A percentile compares a stretch with the other conserved stretches of the same genome.
Evolutionary conservation across 2,113 vertebrate species (phyloP).

Genomic region (Passer domesticus): DNA sequence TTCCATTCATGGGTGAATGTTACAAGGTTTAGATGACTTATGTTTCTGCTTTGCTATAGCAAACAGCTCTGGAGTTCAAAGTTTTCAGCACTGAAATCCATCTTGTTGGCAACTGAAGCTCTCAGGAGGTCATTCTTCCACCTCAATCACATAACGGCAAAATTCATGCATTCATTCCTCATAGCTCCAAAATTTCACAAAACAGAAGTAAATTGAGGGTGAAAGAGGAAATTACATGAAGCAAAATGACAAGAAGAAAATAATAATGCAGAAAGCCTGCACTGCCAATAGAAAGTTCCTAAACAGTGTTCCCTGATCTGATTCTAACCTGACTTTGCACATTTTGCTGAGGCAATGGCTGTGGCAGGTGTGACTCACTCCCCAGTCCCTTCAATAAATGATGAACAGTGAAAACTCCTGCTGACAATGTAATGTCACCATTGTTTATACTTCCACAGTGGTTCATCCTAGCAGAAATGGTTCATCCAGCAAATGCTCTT

Average conservation of each 20-base stretch:
- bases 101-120: constrained; percentile 13
- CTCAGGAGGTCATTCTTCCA: constrained; percentile 28
- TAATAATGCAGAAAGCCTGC: background rate
- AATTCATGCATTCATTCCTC: background rate
- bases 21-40: constrained; percentile 11
- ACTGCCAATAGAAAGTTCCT: background rate
- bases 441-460: background rate
- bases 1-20: background rate
- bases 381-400: background rate
- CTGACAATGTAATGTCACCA: background rate
- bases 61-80: constrained; percentile 43
- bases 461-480: background rate
- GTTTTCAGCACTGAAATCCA: constrained; percentile 45
- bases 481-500: background rate
- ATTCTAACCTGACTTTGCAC: background rate
- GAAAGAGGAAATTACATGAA: constrained; percentile 8
- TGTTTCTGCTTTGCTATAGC: constrained; percentile 7
- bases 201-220: constrained; percentile 10
- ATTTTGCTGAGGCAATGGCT: background rate
- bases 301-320: background rate
- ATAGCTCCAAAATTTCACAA: background rate
- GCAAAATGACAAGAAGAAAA: constrained; percentile 23
- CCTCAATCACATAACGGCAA: background rate
- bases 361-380: background rate
- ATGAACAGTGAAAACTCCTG: background rate